Conservation (phyloP, 2,113 vertebrate genomes). For the Prionailurus bengalensis region DNA sequence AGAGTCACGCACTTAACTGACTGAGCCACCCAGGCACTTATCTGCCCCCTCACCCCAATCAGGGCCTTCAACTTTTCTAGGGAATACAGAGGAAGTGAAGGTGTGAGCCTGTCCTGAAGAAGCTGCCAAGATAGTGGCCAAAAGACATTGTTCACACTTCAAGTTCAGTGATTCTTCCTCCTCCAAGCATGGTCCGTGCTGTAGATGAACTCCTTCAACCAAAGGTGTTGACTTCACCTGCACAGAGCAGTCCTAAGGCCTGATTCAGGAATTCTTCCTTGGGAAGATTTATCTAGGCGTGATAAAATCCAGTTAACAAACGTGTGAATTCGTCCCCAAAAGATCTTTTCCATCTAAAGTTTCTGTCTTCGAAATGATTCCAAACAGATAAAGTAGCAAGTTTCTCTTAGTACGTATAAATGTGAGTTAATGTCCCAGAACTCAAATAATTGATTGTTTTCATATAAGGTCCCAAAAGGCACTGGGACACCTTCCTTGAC, state of each 20-base stretch:
- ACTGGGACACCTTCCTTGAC: neutral
- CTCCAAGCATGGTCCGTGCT: neutral
- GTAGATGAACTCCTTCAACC: neutral
- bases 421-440: slow-evolving; percentile 1
- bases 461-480: neutral
- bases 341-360: neutral
- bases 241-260: too few relatives aligned
- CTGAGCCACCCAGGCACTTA: too few relatives aligned
- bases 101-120: neutral
- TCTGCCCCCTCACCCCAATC: too few relatives aligned
- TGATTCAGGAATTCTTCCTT: neutral
- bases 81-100: neutral
- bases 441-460: neutral
- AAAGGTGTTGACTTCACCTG: neutral
- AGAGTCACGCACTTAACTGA: too few relatives aligned
- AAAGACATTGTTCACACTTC: neutral
- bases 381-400: neutral
- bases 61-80: neutral
- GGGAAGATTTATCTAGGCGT: neutral
- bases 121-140: neutral
- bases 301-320: neutral
- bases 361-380: slow-evolving; percentile 47
- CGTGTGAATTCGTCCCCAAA: neutral
- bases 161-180: neutral
- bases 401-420: neutral